Evolutionary conservation across 2,113 vertebrate species (phyloP).

Genomic region (Lamprologus tigripictilis): DNA sequence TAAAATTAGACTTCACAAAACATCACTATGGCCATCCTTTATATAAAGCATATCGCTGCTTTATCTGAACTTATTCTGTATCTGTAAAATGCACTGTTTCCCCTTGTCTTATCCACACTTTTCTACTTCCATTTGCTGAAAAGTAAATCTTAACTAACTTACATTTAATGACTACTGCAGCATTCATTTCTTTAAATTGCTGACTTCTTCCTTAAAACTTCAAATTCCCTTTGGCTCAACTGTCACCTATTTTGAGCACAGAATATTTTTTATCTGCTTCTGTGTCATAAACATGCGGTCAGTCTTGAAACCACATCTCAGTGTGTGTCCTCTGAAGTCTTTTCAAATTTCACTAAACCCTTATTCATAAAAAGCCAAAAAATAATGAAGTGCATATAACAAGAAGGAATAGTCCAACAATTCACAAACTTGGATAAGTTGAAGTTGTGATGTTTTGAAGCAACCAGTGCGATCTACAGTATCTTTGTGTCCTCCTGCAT

Average conservation of each 20-base stretch:
- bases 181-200: neutral
- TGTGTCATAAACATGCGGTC: neutral
- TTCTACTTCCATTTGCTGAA: neutral
- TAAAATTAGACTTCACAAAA: neutral
- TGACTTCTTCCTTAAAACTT: neutral
- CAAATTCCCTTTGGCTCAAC: neutral
- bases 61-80: neutral
- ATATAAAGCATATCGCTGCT: neutral
- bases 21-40: neutral
- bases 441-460: neutral
- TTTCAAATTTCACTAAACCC: neutral
- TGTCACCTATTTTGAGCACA: neutral
- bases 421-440: neutral
- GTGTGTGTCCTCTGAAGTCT: neutral
- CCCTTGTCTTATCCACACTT: neutral
- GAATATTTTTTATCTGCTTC: neutral
- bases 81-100: neutral
- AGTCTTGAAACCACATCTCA: conserved; percentile 7
- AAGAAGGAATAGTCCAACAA: conserved; percentile 19
- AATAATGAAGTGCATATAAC: neutral
- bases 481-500: conserved; percentile 11
- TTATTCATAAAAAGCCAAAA: neutral
- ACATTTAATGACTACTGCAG: neutral
- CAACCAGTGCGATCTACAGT: neutral
- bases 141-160: neutral